A percentile compares a stretch with the other conserved stretches of the same genome.
These are phyloP conservation scores for Nematolebias whitei DNA, from an alignment of 2,113 vertebrate genomes.

Conservation along the genomic window DNA sequence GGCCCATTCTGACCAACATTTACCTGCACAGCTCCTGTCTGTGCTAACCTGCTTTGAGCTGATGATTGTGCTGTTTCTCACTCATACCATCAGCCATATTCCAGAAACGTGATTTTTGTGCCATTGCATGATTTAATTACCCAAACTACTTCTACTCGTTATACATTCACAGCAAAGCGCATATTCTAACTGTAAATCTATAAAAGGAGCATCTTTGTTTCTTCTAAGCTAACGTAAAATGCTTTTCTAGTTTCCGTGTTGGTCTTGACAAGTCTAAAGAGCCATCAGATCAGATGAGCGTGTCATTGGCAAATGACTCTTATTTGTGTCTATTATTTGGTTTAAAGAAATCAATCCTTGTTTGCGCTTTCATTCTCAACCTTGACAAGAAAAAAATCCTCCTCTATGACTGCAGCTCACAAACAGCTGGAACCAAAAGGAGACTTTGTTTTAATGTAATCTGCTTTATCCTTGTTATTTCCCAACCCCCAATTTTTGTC, in stretches of 20 bases:
- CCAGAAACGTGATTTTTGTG: slow-evolving; percentile 37
- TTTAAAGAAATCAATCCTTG: slow-evolving; percentile 32
- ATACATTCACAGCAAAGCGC: slow-evolving; percentile 38
- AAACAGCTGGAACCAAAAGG: slow-evolving; percentile 3
- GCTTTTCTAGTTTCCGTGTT: background rate
- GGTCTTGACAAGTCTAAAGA: slow-evolving; percentile 4
- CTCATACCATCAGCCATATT: slow-evolving; percentile 55
- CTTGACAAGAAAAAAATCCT: slow-evolving; percentile 67
- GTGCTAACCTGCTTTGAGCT: slow-evolving; percentile 34
- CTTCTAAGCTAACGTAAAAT: background rate
- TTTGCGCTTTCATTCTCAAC: slow-evolving; percentile 53
- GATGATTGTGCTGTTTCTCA: slow-evolving; percentile 41
- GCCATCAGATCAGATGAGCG: slow-evolving; percentile 37
- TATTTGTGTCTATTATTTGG: slow-evolving; percentile 27
- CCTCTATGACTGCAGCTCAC: slow-evolving; percentile 12
- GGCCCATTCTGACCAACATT: background rate
- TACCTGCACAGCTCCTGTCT: slow-evolving; percentile 8
- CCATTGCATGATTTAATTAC: slow-evolving; percentile 52
- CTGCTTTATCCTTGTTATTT: background rate
- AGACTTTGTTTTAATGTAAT: background rate
- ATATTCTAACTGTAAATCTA: slow-evolving; percentile 15
- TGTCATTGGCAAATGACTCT: slow-evolving; percentile 76
- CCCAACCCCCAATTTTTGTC: background rate
- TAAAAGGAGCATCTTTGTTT: background rate
- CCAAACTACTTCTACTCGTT: slow-evolving; percentile 42